Base-by-base conservation (phyloP, 1,140 invertebrate species). In the Vollenhovia emeryi region DNA sequence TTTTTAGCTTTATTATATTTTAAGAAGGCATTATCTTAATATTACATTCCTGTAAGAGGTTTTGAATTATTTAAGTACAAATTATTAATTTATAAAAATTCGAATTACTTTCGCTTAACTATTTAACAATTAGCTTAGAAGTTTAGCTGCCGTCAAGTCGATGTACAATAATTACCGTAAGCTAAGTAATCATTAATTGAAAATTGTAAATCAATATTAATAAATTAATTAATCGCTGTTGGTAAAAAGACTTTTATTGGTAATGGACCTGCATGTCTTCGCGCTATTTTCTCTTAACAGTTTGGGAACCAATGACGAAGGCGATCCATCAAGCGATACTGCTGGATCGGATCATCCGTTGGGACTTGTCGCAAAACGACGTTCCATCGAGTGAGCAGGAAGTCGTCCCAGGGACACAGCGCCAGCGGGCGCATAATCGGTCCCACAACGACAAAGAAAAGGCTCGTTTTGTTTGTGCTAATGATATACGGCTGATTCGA, bases 401-500 rank as follows among this genome's bases (percentile, higher is more conserved):
- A 78, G 64, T 55, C 21, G n/a, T 40, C 5, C 30, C 43, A 60
- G 55, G 30, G 71, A 62, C 52, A 45, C 33, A 24, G 3, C 24
- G 43, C 6, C 11, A 48, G 21, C n/a, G 8, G n/a, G n/a, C 57
- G 18, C 21, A 50, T 62, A 33, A 27, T 62, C 40, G 15, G 27
- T n/a, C 9, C 2, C 13, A 76, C 24, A 40, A 18, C 21, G 24
- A 52, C 30, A 40, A 76, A 76, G 18, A 30, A 40, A 27, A 60
- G 30, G 4, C 24, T 76, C 8, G 11, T n/a, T 30, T 15, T 52
- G 33, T 76, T 36, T 1, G 45, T 60, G 43, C 1, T 76, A 76
- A 76, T 84, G 33, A 78, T 48, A 84, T 52, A 7, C 71, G 21
- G 21, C 8, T 9, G 71, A 76, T 78, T 84, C 57, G n/a, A 82